Percentiles rank a stretch among this genome's conserved stretches.
Conservation (phyloP, 92 coral and sea anemone species). For the Porites rus region DNA sequence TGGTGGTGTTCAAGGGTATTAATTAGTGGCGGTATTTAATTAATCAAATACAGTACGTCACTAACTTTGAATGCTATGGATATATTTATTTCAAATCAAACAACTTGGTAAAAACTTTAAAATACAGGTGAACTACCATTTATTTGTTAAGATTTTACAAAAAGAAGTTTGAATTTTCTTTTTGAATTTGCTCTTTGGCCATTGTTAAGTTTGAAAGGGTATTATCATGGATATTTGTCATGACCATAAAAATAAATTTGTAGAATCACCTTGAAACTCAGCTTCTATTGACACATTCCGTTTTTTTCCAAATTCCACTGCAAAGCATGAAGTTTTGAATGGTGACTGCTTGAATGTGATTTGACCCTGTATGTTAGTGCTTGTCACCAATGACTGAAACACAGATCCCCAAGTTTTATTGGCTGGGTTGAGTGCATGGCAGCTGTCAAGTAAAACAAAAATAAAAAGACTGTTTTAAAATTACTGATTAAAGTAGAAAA, state of each 20-base stretch:
- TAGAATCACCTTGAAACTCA: constrained; percentile 25
- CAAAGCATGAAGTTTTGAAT: constrained; percentile 63
- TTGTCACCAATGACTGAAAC: constrained; percentile 12
- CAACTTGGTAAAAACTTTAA: too few species aligned
- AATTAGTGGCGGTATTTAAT: too few species aligned
- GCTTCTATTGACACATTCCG: neutral
- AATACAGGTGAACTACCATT: too few species aligned
- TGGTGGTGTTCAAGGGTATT: too few species aligned
- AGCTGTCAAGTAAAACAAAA: constrained; percentile 4
- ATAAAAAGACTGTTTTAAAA: neutral
- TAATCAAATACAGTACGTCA: too few species aligned
- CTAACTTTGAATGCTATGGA: too few species aligned
- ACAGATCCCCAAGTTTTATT: constrained; percentile 33
- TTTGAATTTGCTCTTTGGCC: too few species aligned
- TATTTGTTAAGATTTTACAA: too few species aligned
- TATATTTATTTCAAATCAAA: too few species aligned
- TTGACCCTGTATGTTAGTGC: constrained; percentile 26
- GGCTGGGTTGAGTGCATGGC: constrained; percentile 36
- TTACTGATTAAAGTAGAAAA: neutral
- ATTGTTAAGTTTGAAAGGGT: neutral
- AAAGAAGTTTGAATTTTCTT: too few species aligned
- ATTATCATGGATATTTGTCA: neutral
- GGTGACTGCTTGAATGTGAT: constrained; percentile 51
- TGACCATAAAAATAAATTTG: too few species aligned
- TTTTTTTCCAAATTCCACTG: constrained; percentile 5